Evolutionary conservation across 23 tunicate species (phyloP).

Genomic region (Styela clava): DNA sequence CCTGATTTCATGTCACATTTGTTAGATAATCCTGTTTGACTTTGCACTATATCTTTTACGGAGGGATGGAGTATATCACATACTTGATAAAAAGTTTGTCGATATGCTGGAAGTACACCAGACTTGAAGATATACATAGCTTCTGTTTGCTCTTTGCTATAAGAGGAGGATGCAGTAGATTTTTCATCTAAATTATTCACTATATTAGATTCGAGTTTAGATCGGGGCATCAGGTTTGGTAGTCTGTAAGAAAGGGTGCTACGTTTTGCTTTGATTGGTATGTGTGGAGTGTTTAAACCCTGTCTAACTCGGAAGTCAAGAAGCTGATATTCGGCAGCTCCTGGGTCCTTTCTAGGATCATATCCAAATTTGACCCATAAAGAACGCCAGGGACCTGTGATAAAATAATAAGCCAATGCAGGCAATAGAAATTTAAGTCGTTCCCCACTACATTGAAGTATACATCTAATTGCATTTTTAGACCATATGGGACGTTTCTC

Average conservation of each 20-base stretch:
- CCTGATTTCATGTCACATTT: constrained; percentile 61
- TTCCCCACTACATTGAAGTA: neutral
- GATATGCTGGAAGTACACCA: constrained; percentile 61
- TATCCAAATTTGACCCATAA: constrained; percentile 77
- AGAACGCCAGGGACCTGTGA: constrained; percentile 78
- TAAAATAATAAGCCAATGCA: constrained; percentile 52
- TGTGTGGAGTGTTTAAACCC: constrained; percentile 51
- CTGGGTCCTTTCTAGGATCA: constrained; percentile 55
- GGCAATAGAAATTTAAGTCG: constrained; percentile 57
- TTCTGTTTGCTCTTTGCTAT: constrained; percentile 7
- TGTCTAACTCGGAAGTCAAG: constrained; percentile 65
- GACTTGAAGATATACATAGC: constrained; percentile 41
- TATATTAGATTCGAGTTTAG: neutral
- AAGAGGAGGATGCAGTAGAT: neutral
- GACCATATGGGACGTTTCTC: constrained; percentile 82
- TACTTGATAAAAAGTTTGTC: constrained; percentile 82
- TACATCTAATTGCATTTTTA: constrained; percentile 46
- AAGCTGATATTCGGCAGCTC: constrained; percentile 51
- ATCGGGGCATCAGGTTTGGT: constrained; percentile 35
- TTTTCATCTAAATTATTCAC: constrained; percentile 2
- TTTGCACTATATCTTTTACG: constrained; percentile 31
- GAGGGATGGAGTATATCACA: constrained; percentile 66
- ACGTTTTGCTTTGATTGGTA: constrained; percentile 72
- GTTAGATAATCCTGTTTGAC: neutral
- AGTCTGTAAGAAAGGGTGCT: constrained; percentile 59